Evolutionary conservation across 2,888 invertebrate species (phyloP), one percentile per base, ranked within the genome.

Genomic region (Drymonia ruficornis): DNA sequence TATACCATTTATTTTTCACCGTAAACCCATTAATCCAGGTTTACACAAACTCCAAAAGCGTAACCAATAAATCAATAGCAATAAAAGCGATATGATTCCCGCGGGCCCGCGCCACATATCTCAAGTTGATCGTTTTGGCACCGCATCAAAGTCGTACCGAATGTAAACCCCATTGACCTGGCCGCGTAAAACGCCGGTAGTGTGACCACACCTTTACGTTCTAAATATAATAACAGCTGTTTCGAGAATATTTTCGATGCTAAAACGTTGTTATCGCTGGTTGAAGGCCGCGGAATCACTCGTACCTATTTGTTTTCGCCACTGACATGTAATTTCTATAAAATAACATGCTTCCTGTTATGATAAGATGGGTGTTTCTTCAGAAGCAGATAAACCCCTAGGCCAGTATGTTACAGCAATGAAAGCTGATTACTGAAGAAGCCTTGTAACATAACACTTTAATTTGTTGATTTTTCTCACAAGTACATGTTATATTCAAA

Each of bases 91-190:
- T 71, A 59, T 56, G 77, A 65, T 46, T 62, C 23, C 60, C 56
- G 49, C 61, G 58, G 65, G 72, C 67, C 59, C 52, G 49, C 50
- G 53, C 53, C 49, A 55, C 55, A 55, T 55, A 55, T 62, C 61
- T 63, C 56, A 40, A 31, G 50, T 54, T 36, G 49, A 70, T 63
- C 48, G 50, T 67, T 61, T 67, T 80, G 80, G 80, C 80, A 78
- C 58, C 18, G 63, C 72, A 70, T 78, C 80, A 79, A 80, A 71
- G 52, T 55, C 53, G 49, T 76, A 78, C 68, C 53, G 49, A 61
- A 50, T 49, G 34, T 63, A 65, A 65, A 74, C 73, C 60, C 59
- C 68, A 71, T 70, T 76, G 80, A 80, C 75, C 76, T 61, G 61
- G 54, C 61, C 55, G 61, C 50, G 57, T 57, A 61, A 59, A 64